Base-by-base conservation (phyloP, 2,113 vertebrate genomes). In the Thamnophis sirtalis region DNA sequence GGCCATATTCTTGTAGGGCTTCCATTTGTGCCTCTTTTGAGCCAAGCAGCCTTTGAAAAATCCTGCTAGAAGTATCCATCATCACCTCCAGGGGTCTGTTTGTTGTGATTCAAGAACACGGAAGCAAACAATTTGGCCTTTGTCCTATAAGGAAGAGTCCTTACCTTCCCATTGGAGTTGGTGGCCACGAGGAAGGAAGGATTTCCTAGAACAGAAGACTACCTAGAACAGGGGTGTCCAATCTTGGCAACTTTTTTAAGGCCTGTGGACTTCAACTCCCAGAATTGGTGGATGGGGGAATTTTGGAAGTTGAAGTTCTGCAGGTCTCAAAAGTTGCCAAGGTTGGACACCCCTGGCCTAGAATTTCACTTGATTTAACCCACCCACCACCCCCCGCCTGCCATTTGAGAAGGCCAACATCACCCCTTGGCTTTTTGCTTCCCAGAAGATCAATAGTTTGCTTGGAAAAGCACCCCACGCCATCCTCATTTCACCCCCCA, bases 41-140 rank as follows among this genome's bases (percentile, higher is more conserved):
- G 22, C 28, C 84, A 88, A 92, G 43, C 48, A 17, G 90, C 11
- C 87, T 68, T 68, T 51, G n/a, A 2, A 7, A 63, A 63, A 88
- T 43, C 51, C 53, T 92, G 84, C 89, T 22, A 51, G 95, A 91
- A 91, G 91, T 92, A 3, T 49, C 91, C 89, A 33, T 55, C 88
- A 11, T 26, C 91, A 92, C 84, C 53, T 13, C 87, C 95, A n/a
- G 92, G 86, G 90, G 85, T 5, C 13, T n/a, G 28, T 73, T 73
- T 33, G n/a, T 73, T n/a, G 91, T 60, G 48, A 84, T 80, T 1
- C 0, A 56, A 94, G 84, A 84, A 91, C 43, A 88, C 9, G 84
- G 95, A 91, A 96, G 94, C 93, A 94, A 95, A 94, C 92, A 95
- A 96, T 24, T 92, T 97, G 96, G 96, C 91, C 96, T 92, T 91